Base-by-base conservation (phyloP, 2,797 vertebrate genomes). In the Pagetopsis macropterus region DNA sequence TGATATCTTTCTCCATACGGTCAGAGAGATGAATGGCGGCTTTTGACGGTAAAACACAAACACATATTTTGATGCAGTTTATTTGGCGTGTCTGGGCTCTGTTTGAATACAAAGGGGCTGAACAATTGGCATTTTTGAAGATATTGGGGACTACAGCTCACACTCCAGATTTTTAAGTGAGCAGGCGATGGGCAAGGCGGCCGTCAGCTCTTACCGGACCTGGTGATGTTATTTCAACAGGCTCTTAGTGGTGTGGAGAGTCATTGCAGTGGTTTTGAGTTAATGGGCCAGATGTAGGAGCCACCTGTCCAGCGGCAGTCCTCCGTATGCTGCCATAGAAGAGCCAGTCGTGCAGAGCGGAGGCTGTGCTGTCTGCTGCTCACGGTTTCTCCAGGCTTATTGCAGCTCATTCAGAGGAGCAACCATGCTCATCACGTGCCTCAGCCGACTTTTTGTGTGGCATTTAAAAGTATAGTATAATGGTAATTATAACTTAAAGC, bases 251-350 rank as follows among this genome's bases (percentile, higher is more conserved):
- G 80, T 64, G 54, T 78, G 78, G 76, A 86, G 87, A 88, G 88
- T 88, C 90, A 90, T 88, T 70, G 88, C 84, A 62, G 88, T 84
- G 87, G 88, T 78, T 72, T 79, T 78, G 83, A 89, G 88, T 86
- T 89, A 91, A 92, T 91, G 88, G 90, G 74, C 88, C 92, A 91
- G 92, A 89, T 92, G 92, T 86, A 86, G 78, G 77, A 72, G 81
- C 91, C 92, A 93, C 92, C 92, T 91, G 92, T 87, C 78, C 61
- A 5, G 79, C 63, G 45, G 72, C 56, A 19, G 72, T 70, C 76
- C 73, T 76, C 89, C 88, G 73, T 90, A 88, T 91, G 89, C 81
- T 72, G 80, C 84, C 62, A 41, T 63, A 52, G 83, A 82, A 70
- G 78, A 84, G 78, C 66, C 85, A 84, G 81, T 86, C 87, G 84